Conservation (phyloP, 2,888 invertebrate genomes). For the Nomada ruficornis region DNA sequence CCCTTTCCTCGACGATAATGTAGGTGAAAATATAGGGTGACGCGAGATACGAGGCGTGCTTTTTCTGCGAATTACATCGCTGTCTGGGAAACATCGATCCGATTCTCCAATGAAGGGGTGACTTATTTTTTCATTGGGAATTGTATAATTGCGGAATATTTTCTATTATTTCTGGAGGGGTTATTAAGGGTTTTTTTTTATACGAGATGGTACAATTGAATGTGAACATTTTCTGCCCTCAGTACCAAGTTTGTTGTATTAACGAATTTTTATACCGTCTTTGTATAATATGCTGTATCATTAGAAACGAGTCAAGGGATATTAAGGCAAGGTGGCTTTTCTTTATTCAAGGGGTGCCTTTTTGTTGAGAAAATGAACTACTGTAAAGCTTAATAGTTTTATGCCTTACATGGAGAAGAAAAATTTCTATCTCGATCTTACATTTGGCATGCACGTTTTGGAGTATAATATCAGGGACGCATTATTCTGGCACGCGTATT, state of each 20-base stretch:
- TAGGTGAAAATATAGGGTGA: conserved; percentile 67
- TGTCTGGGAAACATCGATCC: conserved; percentile 20
- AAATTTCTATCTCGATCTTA: conserved; percentile 14
- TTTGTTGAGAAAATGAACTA: not conserved
- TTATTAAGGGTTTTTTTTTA: not conserved
- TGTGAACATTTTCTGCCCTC: not conserved
- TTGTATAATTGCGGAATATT: not conserved
- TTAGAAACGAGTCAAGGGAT: too few relatives aligned
- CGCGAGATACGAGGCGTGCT: conserved; percentile 47
- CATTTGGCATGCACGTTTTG: conserved; percentile 8
- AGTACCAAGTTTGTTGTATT: too few relatives aligned
- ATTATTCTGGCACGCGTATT: conserved; percentile 31
- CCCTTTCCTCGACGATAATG: conserved; percentile 62
- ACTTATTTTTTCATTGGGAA: not conserved
- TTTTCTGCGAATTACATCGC: conserved; percentile 18
- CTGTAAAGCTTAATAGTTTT: not conserved
- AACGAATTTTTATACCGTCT: too few relatives aligned
- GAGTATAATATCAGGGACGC: conserved; percentile 29
- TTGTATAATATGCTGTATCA: too few relatives aligned
- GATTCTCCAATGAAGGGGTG: not conserved
- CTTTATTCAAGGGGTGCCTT: not conserved
- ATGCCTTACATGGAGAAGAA: not conserved
- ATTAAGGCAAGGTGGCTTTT: too few relatives aligned
- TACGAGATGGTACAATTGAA: not conserved
- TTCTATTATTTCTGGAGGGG: too few relatives aligned